Evolutionary conservation across 2,113 vertebrate genomes (phyloP).

Genomic region (Perognathus longimembris): DNA sequence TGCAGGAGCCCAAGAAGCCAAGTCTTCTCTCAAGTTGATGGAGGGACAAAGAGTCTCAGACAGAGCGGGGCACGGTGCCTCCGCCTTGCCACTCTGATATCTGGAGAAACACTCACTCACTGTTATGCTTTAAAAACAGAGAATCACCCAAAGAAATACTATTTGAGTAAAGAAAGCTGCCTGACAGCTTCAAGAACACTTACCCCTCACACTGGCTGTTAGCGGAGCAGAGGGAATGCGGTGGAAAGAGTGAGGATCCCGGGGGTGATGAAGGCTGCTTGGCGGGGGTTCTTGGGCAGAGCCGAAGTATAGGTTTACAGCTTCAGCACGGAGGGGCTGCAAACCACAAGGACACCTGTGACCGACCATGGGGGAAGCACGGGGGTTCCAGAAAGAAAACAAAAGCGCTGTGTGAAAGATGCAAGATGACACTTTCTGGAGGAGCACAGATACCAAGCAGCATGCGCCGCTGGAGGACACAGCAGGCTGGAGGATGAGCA

Average conservation of each 20-base stretch:
- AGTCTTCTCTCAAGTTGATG: background rate
- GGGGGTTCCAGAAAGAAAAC: background rate
- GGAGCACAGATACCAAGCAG: background rate
- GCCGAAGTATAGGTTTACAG: background rate
- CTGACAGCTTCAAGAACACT: background rate
- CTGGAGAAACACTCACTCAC: background rate
- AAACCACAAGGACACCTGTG: background rate
- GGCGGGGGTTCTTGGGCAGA: background rate
- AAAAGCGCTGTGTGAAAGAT: background rate
- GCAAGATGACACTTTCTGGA: background rate
- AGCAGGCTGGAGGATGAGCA: background rate
- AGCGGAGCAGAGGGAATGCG: background rate
- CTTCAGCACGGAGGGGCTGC: background rate
- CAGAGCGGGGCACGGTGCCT: background rate
- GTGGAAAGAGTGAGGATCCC: background rate
- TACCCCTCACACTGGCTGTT: background rate
- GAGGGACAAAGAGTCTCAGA: background rate
- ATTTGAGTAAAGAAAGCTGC: background rate
- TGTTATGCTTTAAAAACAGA: background rate
- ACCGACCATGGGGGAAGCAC: background rate
- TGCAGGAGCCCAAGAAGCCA: background rate
- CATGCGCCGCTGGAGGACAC: background rate
- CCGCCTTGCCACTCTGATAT: slow-evolving; percentile 6
- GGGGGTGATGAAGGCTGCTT: background rate
- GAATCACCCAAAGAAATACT: background rate